These are phyloP conservation scores for Oeneis ivallda DNA, from an alignment of 2,888 invertebrate species.

Conservation along the genomic window DNA sequence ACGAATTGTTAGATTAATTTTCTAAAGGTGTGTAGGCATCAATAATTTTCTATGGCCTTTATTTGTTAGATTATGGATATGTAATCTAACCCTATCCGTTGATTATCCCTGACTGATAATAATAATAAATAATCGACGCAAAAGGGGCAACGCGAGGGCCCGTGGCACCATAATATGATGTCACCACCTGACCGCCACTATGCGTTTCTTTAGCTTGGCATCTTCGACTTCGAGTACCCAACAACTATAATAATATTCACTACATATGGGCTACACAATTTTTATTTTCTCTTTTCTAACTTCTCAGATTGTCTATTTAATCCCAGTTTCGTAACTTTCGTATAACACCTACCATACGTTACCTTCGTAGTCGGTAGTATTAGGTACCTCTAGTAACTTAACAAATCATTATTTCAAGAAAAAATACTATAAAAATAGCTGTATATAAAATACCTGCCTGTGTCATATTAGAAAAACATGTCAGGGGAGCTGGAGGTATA, in stretches of 20 bases:
- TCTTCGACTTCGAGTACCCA: not conserved
- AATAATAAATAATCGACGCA: too few relatives aligned
- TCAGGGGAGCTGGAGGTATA: slow-evolving; percentile 48
- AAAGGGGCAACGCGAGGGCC: too few relatives aligned
- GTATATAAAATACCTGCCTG: not conserved
- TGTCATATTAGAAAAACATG: slow-evolving; percentile 23
- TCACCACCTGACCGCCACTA: too few relatives aligned
- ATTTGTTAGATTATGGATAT: too few relatives aligned
- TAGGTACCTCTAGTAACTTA: not conserved
- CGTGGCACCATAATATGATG: too few relatives aligned
- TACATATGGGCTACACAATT: not conserved
- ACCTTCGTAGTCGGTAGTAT: too few relatives aligned
- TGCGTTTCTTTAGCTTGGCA: too few relatives aligned
- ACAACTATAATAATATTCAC: not conserved
- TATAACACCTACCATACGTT: not conserved
- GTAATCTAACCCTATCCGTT: too few relatives aligned
- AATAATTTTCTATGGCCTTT: too few relatives aligned
- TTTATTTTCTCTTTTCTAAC: not conserved
- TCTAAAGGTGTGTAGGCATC: not conserved
- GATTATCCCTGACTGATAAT: too few relatives aligned
- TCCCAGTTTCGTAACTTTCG: not conserved
- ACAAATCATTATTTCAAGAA: too few relatives aligned
- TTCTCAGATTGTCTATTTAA: not conserved
- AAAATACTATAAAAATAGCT: too few relatives aligned
- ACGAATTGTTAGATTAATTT: not conserved